Conservation (phyloP, 2,888 invertebrate species). For the Synanthedon vespiformis region DNA sequence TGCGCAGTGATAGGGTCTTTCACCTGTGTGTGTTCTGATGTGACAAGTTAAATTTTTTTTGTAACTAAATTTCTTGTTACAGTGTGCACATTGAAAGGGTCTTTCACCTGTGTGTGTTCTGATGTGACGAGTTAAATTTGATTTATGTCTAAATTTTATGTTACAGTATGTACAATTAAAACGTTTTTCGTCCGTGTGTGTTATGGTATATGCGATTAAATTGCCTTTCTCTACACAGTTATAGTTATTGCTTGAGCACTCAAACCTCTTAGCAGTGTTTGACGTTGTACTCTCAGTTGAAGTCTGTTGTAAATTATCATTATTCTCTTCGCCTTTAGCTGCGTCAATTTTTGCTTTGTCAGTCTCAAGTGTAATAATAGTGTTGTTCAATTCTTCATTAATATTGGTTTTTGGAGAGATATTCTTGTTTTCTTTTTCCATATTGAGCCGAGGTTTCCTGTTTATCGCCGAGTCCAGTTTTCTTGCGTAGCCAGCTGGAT, state of each 20-base stretch:
- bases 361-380: neutral
- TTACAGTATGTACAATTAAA: conserved; percentile 10
- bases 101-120: neutral
- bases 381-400: neutral
- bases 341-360: too few species aligned
- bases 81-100: too few species aligned
- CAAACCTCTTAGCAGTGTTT: too few species aligned
- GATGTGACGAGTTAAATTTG: conserved; percentile 1
- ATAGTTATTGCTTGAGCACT: too few species aligned
- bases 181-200: conserved; percentile 10
- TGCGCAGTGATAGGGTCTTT: too few species aligned
- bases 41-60: too few species aligned
- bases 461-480: conserved; percentile 14
- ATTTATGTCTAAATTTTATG: conserved; percentile 1
- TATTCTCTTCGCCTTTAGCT: too few species aligned
- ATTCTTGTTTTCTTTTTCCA: neutral
- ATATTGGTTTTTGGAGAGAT: neutral
- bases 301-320: neutral
- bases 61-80: too few species aligned
- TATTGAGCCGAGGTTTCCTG: too few species aligned
- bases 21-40: too few species aligned
- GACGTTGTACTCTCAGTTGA: neutral
- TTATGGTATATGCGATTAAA: conserved; percentile 4
- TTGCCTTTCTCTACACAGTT: conserved; percentile 1
- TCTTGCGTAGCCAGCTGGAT: conserved; percentile 18